phyloP scores from a whole-genome alignment of 2,113 vertebrate species.

The Chaetorhynchus papuensis region DNA sequence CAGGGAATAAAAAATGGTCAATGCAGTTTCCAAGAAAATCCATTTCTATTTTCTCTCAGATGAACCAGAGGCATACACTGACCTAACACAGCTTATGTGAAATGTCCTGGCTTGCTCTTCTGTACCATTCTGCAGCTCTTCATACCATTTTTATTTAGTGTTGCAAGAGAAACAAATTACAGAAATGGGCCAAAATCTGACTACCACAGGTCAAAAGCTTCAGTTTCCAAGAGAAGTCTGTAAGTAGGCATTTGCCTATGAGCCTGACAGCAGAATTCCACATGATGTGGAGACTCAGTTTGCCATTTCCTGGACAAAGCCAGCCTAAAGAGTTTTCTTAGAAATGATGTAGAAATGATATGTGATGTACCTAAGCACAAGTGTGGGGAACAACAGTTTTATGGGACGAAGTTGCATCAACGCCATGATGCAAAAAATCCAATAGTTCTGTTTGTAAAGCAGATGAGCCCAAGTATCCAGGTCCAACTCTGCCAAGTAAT shows the following conservation, averaged over 20 bases:
- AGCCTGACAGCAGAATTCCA: background rate
- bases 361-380: background rate
- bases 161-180: background rate
- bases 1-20: background rate
- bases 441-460: background rate
- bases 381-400: background rate
- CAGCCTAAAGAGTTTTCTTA: background rate
- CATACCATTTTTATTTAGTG: background rate
- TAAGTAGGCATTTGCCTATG: background rate
- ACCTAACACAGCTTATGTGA: background rate
- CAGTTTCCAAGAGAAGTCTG: background rate
- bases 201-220: background rate
- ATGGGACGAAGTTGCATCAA: background rate
- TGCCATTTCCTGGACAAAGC: background rate
- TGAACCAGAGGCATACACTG: background rate
- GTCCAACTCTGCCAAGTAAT: background rate
- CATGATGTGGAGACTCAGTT: fast-evolving
- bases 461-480: background rate
- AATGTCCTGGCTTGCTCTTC: background rate
- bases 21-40: background rate
- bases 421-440: background rate
- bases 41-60: background rate
- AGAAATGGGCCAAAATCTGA: background rate
- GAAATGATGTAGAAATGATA: background rate
- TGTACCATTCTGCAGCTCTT: background rate